phyloP scores from a whole-genome alignment of 2,797 vertebrate species.

The Microhierax caerulescens region DNA sequence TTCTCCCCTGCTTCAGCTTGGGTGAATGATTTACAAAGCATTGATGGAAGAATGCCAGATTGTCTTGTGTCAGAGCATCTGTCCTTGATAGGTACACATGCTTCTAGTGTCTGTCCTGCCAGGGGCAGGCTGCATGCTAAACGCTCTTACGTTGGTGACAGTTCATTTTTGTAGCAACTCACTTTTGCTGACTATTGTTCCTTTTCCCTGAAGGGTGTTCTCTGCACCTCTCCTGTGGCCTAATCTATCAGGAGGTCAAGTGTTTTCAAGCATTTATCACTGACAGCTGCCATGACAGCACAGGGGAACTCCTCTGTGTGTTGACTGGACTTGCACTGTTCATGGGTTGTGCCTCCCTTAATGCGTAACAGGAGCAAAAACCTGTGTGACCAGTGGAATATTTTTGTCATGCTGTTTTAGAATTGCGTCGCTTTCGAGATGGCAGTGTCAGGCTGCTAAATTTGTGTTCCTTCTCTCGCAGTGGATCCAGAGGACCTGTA shows the following conservation, averaged over 20 bases:
- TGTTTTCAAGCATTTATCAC: background rate
- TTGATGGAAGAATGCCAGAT: background rate
- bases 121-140: background rate
- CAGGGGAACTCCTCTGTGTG: background rate
- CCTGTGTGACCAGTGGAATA: background rate
- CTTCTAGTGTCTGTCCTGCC: background rate
- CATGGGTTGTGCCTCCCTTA: background rate
- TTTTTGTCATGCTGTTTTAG: background rate
- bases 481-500: slow-evolving; percentile 96
- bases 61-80: background rate
- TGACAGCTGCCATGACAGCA: background rate
- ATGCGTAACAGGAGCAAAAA: background rate
- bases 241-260: background rate
- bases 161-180: background rate
- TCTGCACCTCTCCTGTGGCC: background rate
- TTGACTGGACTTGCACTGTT: background rate
- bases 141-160: background rate
- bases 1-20: background rate
- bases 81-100: background rate
- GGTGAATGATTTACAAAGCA: background rate
- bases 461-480: slow-evolving; percentile 72
- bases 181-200: background rate
- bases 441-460: background rate
- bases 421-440: background rate
- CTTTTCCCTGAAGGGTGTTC: background rate